Percentiles rank a stretch among this genome's conserved stretches.
Conservation (phyloP, 1,140 invertebrate species). For the Brachionus rotundiformis region DNA sequence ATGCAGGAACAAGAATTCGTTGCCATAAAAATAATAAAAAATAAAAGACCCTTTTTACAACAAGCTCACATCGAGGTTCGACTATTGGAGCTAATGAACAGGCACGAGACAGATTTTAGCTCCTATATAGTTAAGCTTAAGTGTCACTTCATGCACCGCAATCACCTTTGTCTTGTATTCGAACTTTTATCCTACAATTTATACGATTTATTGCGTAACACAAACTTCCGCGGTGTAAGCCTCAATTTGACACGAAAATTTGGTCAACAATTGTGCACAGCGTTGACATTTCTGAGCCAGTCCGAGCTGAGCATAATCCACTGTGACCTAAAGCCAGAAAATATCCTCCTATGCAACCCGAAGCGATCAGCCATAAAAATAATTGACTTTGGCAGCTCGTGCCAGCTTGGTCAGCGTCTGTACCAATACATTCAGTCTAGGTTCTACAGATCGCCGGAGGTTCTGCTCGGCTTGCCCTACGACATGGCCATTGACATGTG, state of each 20-base stretch:
- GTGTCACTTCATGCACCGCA: constrained; percentile 89
- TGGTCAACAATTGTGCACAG: constrained; percentile 93
- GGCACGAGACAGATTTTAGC: constrained; percentile 84
- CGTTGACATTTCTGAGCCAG: constrained; percentile 93
- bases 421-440: constrained; percentile 99
- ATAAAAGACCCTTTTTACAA: constrained; percentile 99
- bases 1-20: constrained; percentile 94
- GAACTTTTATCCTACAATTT: constrained; percentile 98
- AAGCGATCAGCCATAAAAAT: constrained; percentile 99
- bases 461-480: constrained; percentile 65
- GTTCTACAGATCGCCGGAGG: constrained; percentile 84
- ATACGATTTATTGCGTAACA: constrained; percentile 97
- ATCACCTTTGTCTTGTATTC: constrained; percentile 99
- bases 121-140: constrained; percentile 99
- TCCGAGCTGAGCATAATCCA: constrained; percentile 98
- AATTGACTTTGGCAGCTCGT: constrained; percentile 97
- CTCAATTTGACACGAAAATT: constrained; percentile 99
- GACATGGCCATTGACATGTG: constrained; percentile 69
- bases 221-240: constrained; percentile 97
- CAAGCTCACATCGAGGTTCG: constrained; percentile 99
- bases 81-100: constrained; percentile 98
- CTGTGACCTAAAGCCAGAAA: constrained; percentile 99
- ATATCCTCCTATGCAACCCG: constrained; percentile 98
- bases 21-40: constrained; percentile 99
- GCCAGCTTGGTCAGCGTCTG: constrained; percentile 97